phyloP scores from a whole-genome alignment of 2,113 vertebrate genomes.

The Struthidea cinerea region DNA sequence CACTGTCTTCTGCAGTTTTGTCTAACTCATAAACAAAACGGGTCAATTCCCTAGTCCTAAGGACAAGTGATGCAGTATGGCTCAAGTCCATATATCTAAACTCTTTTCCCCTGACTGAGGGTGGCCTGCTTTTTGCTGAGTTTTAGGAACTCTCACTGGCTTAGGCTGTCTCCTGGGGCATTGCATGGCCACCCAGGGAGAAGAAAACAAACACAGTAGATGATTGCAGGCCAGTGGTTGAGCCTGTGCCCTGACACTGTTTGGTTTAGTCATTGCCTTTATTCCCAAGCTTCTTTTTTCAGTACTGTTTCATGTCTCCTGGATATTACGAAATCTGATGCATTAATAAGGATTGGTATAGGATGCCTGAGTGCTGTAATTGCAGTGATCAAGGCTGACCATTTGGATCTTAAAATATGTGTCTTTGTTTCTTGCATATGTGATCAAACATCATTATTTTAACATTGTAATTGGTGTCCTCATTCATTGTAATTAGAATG shows the following conservation, averaged over 20 bases:
- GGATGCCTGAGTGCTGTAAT: not conserved
- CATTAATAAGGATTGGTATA: not conserved
- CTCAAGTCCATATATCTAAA: not conserved
- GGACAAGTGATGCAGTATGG: not conserved
- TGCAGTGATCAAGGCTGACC: not conserved
- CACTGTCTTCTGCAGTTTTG: not conserved
- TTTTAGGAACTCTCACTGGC: not conserved
- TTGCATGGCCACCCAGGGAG: constrained; percentile 11
- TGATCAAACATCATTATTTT: not conserved
- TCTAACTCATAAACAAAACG: not conserved
- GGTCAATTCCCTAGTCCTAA: not conserved
- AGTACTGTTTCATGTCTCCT: not conserved
- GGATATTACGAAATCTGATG: not conserved
- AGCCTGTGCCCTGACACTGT: not conserved
- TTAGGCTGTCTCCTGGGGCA: not conserved
- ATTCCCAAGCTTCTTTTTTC: not conserved
- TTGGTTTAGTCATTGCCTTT: not conserved
- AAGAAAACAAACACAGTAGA: not conserved
- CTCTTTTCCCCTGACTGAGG: not conserved
- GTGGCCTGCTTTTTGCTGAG: not conserved
- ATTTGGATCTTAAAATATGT: not conserved
- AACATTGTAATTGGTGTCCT: not conserved
- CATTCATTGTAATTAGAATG: not conserved
- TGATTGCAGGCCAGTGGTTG: not conserved
- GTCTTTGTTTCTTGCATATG: not conserved